These are phyloP conservation scores for Heptranchias perlo DNA, from an alignment of 2,113 vertebrate species.

Conservation along the genomic window DNA sequence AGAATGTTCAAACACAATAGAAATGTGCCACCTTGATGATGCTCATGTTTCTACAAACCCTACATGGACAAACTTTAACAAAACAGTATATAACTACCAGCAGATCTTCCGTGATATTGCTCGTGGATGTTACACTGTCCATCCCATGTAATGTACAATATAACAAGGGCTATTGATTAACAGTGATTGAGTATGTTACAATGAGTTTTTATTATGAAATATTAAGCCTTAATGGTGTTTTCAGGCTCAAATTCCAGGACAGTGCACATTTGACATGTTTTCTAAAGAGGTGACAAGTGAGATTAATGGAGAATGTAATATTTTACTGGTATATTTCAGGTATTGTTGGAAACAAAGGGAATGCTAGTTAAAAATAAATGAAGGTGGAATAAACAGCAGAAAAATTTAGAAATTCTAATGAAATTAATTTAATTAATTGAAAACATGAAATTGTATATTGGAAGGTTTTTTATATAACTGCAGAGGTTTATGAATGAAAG, in stretches of 20 bases:
- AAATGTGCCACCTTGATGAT: not conserved
- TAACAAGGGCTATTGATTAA: not conserved
- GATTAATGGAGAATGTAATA: not conserved
- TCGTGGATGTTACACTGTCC: not conserved
- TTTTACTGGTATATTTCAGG: not conserved
- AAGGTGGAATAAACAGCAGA: not conserved
- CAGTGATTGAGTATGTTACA: not conserved
- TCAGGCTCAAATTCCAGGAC: not conserved
- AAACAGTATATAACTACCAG: not conserved
- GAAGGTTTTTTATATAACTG: not conserved
- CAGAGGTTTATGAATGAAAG: not conserved
- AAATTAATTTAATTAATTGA: not conserved
- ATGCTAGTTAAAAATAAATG: not conserved
- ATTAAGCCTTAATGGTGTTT: not conserved
- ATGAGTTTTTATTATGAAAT: not conserved
- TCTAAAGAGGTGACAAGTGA: not conserved
- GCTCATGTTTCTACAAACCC: not conserved
- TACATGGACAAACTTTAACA: not conserved
- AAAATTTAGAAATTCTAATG: not conserved
- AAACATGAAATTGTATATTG: not conserved
- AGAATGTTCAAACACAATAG: not conserved
- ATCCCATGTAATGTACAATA: not conserved
- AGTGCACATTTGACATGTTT: not conserved
- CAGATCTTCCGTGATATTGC: not conserved
- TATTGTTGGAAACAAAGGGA: not conserved